phyloP scores from a whole-genome alignment of 2,888 invertebrate genomes.

The Drosophila picticornis region DNA sequence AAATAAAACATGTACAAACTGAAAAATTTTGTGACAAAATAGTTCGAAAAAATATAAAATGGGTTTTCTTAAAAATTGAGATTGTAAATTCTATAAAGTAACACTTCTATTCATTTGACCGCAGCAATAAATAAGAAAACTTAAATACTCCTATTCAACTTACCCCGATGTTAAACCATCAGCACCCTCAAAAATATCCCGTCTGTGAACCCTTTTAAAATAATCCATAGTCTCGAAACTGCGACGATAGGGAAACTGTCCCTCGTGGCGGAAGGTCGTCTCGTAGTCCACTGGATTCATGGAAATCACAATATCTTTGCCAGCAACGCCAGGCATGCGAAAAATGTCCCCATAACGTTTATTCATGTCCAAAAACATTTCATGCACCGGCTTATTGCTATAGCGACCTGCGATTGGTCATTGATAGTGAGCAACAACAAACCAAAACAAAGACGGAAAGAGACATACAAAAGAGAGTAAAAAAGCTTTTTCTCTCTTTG shows the following conservation, averaged over 20 bases:
- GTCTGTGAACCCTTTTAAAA: constrained; percentile 80
- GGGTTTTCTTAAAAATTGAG: background rate
- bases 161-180: constrained; percentile 73
- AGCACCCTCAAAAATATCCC: constrained; percentile 61
- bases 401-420: constrained; percentile 58
- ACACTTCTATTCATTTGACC: background rate
- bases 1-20: background rate
- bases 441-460: background rate
- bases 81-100: background rate
- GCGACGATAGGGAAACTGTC: constrained; percentile 85
- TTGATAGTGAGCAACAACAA: constrained; percentile 7
- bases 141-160: background rate
- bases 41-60: background rate
- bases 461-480: background rate
- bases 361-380: constrained; percentile 63
- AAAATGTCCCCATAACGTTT: constrained; percentile 84
- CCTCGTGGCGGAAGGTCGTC: constrained; percentile 85
- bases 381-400: constrained; percentile 43
- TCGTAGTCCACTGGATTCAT: constrained; percentile 86
- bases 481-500: constrained; percentile 18
- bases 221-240: constrained; percentile 83
- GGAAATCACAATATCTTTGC: constrained; percentile 82
- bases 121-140: background rate
- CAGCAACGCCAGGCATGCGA: constrained; percentile 83
- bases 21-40: background rate